Conservation (phyloP, 2,113 vertebrate species). For the Cyanocitta stelleri region DNA sequence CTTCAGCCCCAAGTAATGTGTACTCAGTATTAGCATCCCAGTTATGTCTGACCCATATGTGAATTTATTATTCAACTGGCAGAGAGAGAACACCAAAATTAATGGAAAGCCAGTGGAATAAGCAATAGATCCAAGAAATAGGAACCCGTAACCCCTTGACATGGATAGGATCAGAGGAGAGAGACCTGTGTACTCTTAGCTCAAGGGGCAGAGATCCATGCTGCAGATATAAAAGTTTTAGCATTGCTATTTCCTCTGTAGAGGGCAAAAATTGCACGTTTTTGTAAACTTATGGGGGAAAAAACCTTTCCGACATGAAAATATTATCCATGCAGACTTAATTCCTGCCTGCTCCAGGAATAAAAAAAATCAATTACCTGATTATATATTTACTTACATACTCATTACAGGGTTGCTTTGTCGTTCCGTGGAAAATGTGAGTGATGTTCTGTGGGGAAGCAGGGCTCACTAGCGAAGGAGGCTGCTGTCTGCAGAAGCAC, state of each 20-base stretch:
- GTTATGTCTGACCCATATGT: neutral
- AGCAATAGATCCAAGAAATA: neutral
- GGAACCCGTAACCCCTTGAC: neutral
- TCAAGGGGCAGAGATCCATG: neutral
- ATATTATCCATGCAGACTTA: neutral
- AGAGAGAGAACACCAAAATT: neutral
- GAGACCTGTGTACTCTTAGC: neutral
- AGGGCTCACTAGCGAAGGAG: neutral
- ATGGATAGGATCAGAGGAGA: neutral
- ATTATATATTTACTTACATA: neutral
- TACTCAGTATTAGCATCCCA: neutral
- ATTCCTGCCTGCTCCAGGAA: neutral
- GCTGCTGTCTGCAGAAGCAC: neutral
- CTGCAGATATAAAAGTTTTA: neutral
- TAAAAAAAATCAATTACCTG: neutral
- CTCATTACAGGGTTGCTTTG: neutral
- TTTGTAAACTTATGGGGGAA: neutral
- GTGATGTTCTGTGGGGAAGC: neutral
- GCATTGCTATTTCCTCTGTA: neutral
- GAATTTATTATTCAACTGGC: neutral
- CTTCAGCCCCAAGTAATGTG: neutral
- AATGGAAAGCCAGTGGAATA: neutral
- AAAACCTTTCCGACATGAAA: neutral
- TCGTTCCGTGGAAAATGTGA: neutral
- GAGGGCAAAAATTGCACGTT: neutral